These are phyloP conservation scores for Mohoua ochrocephala DNA, from an alignment of 2,113 vertebrate genomes.

Conservation along the genomic window DNA sequence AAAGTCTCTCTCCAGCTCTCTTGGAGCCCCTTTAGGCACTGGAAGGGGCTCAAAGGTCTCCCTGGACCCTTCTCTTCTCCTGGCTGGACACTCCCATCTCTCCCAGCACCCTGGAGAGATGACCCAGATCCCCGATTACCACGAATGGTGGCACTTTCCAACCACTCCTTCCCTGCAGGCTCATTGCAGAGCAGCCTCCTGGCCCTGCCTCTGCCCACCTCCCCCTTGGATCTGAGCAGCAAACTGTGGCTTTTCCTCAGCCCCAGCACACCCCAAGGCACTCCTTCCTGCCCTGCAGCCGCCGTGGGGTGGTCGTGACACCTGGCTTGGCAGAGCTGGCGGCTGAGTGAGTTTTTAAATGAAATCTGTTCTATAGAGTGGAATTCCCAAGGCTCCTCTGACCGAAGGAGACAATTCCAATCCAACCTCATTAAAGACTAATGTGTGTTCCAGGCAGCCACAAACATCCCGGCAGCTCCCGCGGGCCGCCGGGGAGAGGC, in stretches of 20 bases:
- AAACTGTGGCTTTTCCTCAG: not conserved
- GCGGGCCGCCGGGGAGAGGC: not conserved
- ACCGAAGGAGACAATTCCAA: not conserved
- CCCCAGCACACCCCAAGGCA: not conserved
- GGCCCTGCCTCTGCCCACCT: not conserved
- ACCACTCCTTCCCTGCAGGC: not conserved
- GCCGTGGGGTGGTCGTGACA: accelerated
- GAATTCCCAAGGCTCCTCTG: conserved; percentile 11
- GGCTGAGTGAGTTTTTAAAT: not conserved
- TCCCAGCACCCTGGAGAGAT: not conserved
- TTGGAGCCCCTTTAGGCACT: not conserved
- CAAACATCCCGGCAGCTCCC: not conserved
- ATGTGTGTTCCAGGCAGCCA: not conserved
- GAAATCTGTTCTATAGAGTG: not conserved
- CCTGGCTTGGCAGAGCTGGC: not conserved
- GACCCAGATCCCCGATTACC: not conserved
- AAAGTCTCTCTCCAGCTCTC: not conserved
- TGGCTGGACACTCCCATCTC: not conserved
- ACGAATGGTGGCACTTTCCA: not conserved
- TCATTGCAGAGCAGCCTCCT: not conserved
- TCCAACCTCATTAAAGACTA: not conserved
- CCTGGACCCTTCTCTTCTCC: not conserved
- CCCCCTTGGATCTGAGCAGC: not conserved
- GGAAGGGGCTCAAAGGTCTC: not conserved
- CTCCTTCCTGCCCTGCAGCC: not conserved